Base-by-base conservation (phyloP, 92 coral and sea anemone species). In the Zoanthus gigantus region DNA sequence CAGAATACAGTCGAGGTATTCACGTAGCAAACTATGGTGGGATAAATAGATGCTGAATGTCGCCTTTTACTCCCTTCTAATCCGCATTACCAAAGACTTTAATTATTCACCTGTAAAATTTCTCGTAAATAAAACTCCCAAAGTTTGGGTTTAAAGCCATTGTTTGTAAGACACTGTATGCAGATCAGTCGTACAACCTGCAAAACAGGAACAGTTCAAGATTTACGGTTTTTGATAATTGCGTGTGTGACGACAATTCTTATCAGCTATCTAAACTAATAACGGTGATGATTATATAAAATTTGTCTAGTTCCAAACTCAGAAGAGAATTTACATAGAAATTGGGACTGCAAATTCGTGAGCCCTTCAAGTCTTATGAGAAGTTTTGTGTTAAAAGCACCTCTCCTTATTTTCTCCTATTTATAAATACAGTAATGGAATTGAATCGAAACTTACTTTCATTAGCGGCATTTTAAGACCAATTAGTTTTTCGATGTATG, bases 131-230 rank as follows among this genome's bases (percentile, higher is more conserved):
- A 97, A 78, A 92, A 97, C 90, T 97, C 99, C 77, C 96, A 85
- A 86, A 95, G 83, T 89, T 95, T 97, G 11, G 97, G 97, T 83
- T 97, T 97, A 68, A 97, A 95, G 11, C 99, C 99, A 81, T 97
- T 95, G 76, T 97, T 97, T 9, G 96, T 90, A 69, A 94, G 79
- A 82, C 98, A 93, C 85, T 97, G 99, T 31, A 93, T 93, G 68
- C 98, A 97, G 78, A 95, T 79, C 61, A 97, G 72, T 37, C 99
- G 92, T 34, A 97, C 83, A 4, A 97, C 96, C 99, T 96, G 83
- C 15, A 84, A 77, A 63, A 71, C 15, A 48, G 45, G 16, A 45
- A 3, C 3, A 54, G 37, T 46, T 6, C 13, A 2, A 11, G 47
- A 54, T 54, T 77, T 7, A 17, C 8, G 12, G 9, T 11, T 1